Evolutionary conservation across 2,888 invertebrate species (phyloP), one percentile per base, ranked within the genome.

Genomic region (Platycnemis pennipes): DNA sequence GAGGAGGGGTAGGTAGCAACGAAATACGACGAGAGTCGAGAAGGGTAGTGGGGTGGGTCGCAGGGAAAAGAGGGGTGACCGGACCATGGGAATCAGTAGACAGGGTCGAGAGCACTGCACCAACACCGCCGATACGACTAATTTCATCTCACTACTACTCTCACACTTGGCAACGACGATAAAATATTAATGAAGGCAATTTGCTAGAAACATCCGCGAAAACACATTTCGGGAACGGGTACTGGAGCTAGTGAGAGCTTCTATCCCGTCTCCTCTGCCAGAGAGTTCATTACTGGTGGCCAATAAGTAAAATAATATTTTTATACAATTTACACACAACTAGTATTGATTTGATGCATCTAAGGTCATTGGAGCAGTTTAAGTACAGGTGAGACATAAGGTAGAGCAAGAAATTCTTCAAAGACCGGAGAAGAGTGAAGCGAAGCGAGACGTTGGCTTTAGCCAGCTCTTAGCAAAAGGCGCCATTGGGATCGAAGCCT

Each of bases 151-250:
- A 37, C 77, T 77, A 77, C 77, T 77, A n/a, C 22, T 13, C 69
- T 37, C 77, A 37, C 77, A 37, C 63, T 37, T 11, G 77, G 77
- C 31, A 77, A 77, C 37, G 77, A 77, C 77, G 31, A 37, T 77
- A 77, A 77, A 77, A 77, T 77, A 77, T 77, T 77, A 37, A 77
- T 77, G 77, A 77, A 77, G 77, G 77, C 77, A 77, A 77, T 77
- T 77, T 37, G 37, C 77, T 77, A 77, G 77, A 37, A 31, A 37
- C 37, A 37, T 77, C 77, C 77, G 16, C 77, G 37, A 31, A 77
- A 37, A 37, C 77, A 31, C 31, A 77, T 77, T 77, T 77, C 31
- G 77, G 37, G 26, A 77, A 77, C 77, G 37, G 77, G 77, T 31
- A 22, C 77, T 37, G 77, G 77, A 37, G 77, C 37, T 13, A 77